Evolutionary conservation across 2,888 invertebrate species (phyloP).

Genomic region (Pyrocoelia pectoralis): DNA sequence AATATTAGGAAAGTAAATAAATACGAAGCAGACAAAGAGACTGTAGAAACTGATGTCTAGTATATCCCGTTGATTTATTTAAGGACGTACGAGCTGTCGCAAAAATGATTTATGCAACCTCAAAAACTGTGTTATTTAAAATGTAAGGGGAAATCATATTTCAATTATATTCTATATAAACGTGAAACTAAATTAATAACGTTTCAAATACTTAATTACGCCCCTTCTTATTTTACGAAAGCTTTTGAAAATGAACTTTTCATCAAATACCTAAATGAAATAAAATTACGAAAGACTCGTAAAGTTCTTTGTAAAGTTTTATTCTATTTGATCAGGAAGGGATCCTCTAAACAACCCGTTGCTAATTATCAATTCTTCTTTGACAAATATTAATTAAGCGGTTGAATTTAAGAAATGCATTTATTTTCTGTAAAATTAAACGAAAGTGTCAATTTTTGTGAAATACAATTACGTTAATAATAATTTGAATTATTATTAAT

Average conservation of each 20-base stretch:
- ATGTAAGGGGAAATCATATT: neutral
- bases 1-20: constrained; percentile 6
- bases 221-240: neutral
- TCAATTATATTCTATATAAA: neutral
- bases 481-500: too few species aligned
- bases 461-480: too few species aligned
- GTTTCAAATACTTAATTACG: neutral
- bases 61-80: constrained; percentile 28
- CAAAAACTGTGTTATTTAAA: neutral
- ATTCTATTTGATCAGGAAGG: neutral
- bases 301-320: neutral
- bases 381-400: neutral
- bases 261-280: neutral
- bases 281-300: neutral
- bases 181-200: neutral
- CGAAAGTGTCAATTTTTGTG: too few species aligned
- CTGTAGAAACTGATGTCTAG: constrained; percentile 3
- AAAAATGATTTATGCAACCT: constrained; percentile 29
- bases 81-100: constrained; percentile 25
- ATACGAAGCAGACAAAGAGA: constrained; percentile 5
- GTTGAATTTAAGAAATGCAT: neutral
- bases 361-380: neutral
- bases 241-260: neutral
- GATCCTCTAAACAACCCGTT: neutral
- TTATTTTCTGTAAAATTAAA: too few species aligned